These are phyloP conservation scores for Phaethon lepturus DNA, from an alignment of 2,113 vertebrate genomes.

Conservation along the genomic window DNA sequence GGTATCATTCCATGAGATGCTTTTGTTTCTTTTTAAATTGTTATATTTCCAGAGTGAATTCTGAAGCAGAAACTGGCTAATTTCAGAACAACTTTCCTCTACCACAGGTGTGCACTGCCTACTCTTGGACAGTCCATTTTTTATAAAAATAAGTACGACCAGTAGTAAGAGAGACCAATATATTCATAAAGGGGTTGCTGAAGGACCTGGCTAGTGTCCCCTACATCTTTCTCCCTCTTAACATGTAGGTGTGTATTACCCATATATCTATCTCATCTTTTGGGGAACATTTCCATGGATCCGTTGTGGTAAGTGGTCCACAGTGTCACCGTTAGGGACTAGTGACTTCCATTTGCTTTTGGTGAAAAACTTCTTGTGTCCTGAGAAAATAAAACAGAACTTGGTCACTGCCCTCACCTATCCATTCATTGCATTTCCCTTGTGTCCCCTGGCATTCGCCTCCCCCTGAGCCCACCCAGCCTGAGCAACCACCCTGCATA, in stretches of 20 bases:
- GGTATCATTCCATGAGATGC: not conserved
- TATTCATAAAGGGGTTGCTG: not conserved
- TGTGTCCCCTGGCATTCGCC: rapidly evolving
- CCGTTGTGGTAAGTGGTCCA: not conserved
- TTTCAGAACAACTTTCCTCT: not conserved
- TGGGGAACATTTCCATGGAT: not conserved
- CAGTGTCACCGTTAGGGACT: not conserved
- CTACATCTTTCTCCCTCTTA: not conserved
- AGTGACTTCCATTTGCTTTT: not conserved
- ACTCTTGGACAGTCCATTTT: not conserved
- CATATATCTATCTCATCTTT: not conserved
- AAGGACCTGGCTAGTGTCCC: not conserved
- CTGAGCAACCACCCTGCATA: not conserved
- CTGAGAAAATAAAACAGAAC: not conserved
- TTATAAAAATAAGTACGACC: not conserved
- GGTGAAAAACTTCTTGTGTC: not conserved
- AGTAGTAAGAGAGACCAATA: not conserved
- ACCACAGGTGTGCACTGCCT: not conserved
- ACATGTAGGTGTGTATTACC: not conserved
- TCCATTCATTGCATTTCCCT: not conserved
- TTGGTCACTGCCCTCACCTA: rapidly evolving
- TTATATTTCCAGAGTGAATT: conserved; percentile 31
- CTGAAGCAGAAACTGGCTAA: not conserved
- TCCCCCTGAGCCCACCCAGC: not conserved
- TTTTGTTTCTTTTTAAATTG: conserved; percentile 45